phyloP scores from a whole-genome alignment of 2,888 invertebrate species.

The Tenthredo notha region DNA sequence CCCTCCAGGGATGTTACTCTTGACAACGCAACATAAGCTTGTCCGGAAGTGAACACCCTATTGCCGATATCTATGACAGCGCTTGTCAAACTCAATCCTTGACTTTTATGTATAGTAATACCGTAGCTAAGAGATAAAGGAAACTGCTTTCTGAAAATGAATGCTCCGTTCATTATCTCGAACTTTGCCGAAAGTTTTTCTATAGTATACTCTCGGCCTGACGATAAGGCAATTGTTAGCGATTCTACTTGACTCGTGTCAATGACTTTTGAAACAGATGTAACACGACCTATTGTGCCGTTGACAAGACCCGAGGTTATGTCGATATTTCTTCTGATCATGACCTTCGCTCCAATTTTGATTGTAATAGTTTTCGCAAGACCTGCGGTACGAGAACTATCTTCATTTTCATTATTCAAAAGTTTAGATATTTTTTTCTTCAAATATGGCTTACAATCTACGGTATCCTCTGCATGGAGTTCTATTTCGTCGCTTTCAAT shows the following conservation, averaged over 20 bases:
- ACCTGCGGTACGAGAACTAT: constrained; percentile 62
- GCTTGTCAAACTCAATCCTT: constrained; percentile 58
- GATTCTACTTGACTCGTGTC: constrained; percentile 57
- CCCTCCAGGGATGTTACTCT: constrained; percentile 60
- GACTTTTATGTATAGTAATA: constrained; percentile 62
- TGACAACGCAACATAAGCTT: constrained; percentile 59
- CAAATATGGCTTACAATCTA: constrained; percentile 51
- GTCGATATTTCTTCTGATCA: constrained; percentile 66
- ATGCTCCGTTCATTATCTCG: constrained; percentile 59
- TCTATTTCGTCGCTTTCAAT: constrained; percentile 62
- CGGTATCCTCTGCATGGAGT: constrained; percentile 60
- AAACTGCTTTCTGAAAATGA: constrained; percentile 62
- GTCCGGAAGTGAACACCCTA: constrained; percentile 53
- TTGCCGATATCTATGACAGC: constrained; percentile 61
- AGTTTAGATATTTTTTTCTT: constrained; percentile 57
- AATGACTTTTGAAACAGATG: constrained; percentile 55
- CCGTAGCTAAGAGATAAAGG: constrained; percentile 63
- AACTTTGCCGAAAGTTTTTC: constrained; percentile 62
- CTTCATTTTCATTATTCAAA: constrained; percentile 60
- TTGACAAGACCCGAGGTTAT: constrained; percentile 64
- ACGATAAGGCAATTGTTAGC: constrained; percentile 58
- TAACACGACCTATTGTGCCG: constrained; percentile 62
- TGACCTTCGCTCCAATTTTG: constrained; percentile 61
- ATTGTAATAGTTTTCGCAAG: constrained; percentile 60
- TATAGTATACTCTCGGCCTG: constrained; percentile 57